phyloP scores from a whole-genome alignment of 2,888 invertebrate genomes.

The Philereme transversata region DNA sequence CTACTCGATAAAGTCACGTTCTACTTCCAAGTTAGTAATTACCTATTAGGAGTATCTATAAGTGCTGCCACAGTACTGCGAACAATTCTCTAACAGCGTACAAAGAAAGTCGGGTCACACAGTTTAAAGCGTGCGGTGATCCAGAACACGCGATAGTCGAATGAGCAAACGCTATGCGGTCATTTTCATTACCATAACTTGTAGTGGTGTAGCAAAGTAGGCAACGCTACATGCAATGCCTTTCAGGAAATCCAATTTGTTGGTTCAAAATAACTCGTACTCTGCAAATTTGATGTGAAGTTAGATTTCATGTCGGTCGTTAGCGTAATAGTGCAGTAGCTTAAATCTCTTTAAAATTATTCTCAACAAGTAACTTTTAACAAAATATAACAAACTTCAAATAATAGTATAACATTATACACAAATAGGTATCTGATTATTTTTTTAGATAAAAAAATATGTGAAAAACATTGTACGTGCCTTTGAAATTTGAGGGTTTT shows the following conservation, averaged over 20 bases:
- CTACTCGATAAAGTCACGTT: too few species aligned
- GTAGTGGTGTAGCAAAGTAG: slow-evolving; percentile 15
- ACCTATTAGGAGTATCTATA: neutral
- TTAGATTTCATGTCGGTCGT: neutral
- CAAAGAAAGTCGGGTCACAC: slow-evolving; percentile 41
- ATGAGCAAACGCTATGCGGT: slow-evolving; percentile 39
- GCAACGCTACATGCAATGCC: slow-evolving; percentile 22
- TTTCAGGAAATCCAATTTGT: slow-evolving; percentile 31
- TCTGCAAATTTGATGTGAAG: slow-evolving; percentile 3
- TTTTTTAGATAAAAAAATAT: too few species aligned
- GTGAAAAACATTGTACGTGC: too few species aligned
- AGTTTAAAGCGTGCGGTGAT: slow-evolving; percentile 46
- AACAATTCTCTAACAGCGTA: neutral
- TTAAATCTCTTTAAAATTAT: too few species aligned
- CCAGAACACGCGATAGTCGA: slow-evolving; percentile 61
- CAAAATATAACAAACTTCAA: too few species aligned
- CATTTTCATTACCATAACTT: slow-evolving; percentile 37
- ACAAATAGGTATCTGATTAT: too few species aligned
- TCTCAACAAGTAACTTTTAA: too few species aligned
- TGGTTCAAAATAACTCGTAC: neutral
- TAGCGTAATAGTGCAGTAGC: too few species aligned
- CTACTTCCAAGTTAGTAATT: too few species aligned
- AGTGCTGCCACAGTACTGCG: neutral
- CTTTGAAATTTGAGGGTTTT: too few species aligned
- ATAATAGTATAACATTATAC: too few species aligned